Evolutionary conservation across 2,797 vertebrate genomes (phyloP).

Genomic region (Scyliorhinus canicula): DNA sequence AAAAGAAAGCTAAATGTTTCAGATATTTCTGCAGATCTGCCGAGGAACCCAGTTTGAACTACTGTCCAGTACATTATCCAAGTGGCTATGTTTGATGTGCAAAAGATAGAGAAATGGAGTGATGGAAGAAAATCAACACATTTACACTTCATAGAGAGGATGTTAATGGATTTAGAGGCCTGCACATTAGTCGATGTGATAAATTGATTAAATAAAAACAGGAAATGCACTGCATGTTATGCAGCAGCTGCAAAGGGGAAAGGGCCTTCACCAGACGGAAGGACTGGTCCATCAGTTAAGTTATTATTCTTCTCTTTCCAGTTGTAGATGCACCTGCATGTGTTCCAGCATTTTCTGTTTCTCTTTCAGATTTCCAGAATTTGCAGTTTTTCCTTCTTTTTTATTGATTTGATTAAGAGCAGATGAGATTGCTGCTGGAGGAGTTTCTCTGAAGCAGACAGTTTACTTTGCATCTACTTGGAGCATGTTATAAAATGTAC

Average conservation of each 20-base stretch:
- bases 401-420: neutral
- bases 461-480: neutral
- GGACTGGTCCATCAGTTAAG: neutral
- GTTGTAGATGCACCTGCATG: neutral
- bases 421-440: neutral
- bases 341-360: neutral
- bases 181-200: neutral
- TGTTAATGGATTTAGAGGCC: neutral
- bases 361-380: neutral
- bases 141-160: neutral
- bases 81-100: neutral
- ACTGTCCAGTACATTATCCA: neutral
- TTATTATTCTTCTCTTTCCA: neutral
- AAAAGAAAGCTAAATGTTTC: neutral
- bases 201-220: neutral
- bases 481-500: neutral
- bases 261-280: neutral
- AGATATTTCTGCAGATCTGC: neutral
- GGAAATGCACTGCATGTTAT: neutral
- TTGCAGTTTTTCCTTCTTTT: neutral
- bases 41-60: neutral
- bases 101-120: neutral
- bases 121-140: neutral
- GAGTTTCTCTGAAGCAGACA: neutral
- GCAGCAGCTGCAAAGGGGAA: neutral